phyloP scores from a whole-genome alignment of 2,888 invertebrate genomes.

The Thyatira batis region DNA sequence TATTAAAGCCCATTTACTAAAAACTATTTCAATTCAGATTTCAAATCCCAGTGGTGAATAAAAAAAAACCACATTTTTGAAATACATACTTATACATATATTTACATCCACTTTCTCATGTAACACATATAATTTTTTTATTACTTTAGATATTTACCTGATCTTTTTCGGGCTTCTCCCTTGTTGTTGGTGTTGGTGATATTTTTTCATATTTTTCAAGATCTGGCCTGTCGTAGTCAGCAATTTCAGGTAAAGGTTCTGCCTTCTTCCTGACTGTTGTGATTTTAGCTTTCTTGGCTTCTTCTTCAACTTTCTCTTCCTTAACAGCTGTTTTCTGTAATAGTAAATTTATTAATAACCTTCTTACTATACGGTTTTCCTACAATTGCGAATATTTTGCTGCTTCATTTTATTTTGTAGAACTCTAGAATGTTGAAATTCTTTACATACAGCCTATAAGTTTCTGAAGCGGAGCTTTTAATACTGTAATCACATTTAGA shows the following conservation, averaged over 20 bases:
- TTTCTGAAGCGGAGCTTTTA: too few relatives aligned
- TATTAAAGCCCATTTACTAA: too few relatives aligned
- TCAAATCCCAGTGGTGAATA: too few relatives aligned
- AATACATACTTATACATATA: too few relatives aligned
- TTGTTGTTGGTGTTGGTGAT: constrained; percentile 75
- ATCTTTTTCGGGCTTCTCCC: constrained; percentile 75
- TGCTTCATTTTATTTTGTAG: too few relatives aligned
- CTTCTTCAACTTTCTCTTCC: constrained; percentile 73
- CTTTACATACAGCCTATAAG: too few relatives aligned
- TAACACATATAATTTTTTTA: too few relatives aligned
- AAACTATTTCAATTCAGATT: neutral
- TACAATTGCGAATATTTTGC: neutral
- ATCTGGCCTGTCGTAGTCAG: constrained; percentile 89
- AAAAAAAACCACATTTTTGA: too few relatives aligned
- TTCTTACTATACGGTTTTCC: neutral
- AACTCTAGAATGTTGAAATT: too few relatives aligned
- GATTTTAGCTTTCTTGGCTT: constrained; percentile 74
- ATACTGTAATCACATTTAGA: too few relatives aligned
- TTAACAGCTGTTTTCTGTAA: constrained; percentile 76
- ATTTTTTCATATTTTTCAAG: constrained; percentile 86
- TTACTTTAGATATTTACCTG: too few relatives aligned
- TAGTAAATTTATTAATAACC: neutral
- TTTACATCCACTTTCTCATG: too few relatives aligned
- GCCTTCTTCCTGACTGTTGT: constrained; percentile 78
- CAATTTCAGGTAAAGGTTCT: constrained; percentile 83